Percentiles rank a stretch among this genome's conserved stretches.
phyloP scores from a whole-genome alignment of 1,140 invertebrate species.

The Lamellibrachia luymesi region DNA sequence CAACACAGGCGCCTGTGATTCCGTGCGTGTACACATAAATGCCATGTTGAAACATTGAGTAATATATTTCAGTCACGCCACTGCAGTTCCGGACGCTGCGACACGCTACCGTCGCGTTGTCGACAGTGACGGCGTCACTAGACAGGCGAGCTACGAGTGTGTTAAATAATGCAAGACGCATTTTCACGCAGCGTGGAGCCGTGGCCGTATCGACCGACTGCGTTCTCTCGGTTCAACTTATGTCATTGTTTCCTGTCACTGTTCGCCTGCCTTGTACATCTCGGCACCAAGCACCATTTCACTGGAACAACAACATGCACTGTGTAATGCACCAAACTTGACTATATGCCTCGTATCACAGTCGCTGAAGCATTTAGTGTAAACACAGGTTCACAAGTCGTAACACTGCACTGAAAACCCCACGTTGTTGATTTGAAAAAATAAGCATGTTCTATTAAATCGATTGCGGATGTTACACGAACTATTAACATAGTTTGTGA shows the following conservation, averaged over 20 bases:
- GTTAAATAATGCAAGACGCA: not conserved
- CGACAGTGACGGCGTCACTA: not conserved
- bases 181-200: not conserved
- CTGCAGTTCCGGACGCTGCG: not conserved
- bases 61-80: not conserved
- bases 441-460: no score
- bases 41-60: not conserved
- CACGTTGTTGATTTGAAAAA: no score
- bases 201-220: not conserved
- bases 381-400: not conserved
- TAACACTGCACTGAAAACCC: no score
- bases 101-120: not conserved
- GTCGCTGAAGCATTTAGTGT: not conserved
- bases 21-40: not conserved
- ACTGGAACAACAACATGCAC: not conserved
- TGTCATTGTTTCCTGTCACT: not conserved
- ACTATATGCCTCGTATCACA: no score
- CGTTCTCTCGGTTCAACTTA: not conserved
- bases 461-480: no score
- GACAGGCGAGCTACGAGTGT: not conserved
- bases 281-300: constrained; percentile 7
- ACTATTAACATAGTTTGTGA: no score
- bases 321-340: not conserved
- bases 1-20: not conserved
- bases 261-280: not conserved